phyloP scores from a whole-genome alignment of 2,113 vertebrate species.

The Rousettus leschenaultii region DNA sequence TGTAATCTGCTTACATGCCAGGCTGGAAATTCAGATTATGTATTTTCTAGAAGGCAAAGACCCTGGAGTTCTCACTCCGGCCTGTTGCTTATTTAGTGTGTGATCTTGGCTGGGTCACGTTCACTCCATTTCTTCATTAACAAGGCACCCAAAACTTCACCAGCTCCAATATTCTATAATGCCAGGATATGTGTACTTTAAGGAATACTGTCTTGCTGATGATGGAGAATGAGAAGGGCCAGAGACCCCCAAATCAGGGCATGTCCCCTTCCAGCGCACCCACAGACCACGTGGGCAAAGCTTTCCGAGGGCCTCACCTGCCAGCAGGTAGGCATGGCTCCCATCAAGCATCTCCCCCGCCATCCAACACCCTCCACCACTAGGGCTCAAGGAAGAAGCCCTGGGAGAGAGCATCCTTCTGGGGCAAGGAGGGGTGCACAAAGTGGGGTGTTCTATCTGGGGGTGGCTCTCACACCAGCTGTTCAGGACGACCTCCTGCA shows the following conservation, averaged over 20 bases:
- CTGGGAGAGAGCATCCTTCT: neutral
- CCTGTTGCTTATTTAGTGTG: neutral
- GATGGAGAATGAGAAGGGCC: neutral
- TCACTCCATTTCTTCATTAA: neutral
- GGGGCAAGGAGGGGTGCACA: accelerated
- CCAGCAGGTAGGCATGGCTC: neutral
- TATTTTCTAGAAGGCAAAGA: neutral
- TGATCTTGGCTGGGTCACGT: too few relatives aligned
- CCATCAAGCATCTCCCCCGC: neutral
- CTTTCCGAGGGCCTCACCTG: neutral
- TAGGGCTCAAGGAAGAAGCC: neutral
- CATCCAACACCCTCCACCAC: neutral
- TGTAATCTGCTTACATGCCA: neutral
- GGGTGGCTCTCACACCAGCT: neutral
- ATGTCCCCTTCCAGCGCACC: neutral
- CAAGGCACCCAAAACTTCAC: too few relatives aligned
- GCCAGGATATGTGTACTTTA: neutral
- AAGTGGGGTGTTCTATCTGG: neutral
- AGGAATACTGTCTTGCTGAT: neutral
- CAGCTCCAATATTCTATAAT: neutral
- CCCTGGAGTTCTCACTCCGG: neutral
- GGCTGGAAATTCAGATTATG: neutral
- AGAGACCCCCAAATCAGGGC: neutral
- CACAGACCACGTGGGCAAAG: neutral
- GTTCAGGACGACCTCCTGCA: neutral